Evolutionary conservation across 2,113 vertebrate genomes (phyloP), one percentile per base, ranked within the genome.

Genomic region (Cyphomyrus discorhynchus): DNA sequence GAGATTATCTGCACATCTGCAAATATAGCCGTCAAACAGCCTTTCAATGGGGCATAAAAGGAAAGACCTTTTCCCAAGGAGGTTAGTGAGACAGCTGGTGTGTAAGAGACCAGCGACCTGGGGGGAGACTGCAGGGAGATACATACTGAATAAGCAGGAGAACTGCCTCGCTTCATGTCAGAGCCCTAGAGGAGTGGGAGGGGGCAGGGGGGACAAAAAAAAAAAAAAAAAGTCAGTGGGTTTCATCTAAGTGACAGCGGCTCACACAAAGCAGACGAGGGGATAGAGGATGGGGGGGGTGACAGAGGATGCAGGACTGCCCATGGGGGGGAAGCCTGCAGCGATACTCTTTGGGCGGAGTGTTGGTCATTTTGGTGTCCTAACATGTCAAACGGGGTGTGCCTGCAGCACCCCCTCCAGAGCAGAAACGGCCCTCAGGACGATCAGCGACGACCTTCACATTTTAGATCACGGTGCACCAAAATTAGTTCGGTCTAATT

Each of bases 121-220:
- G 11, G 84, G 84, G 39, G 35, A 46, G 50, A 66, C 50, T 39
- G 47, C 74, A 70, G 13, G 85, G 62, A 70, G 90, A 87, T 92
- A 94, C 95, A 92, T 95, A 96, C 95, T 91, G 96, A 96, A 95
- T 95, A 96, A 92, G 95, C 95, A 91, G 96, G 95, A 90, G 95
- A 96, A 91, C 95, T 95, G 91, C 95, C 95, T 94, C 94, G 93
- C 94, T 96, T 96, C 42, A 88, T 31, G 31, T 87, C 87, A 24
- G 87, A 66, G 87, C 87, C 19, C 56, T 15, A 35, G 35, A 77
- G 31, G 70, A 77, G 70, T 39, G 11, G 31, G n/a, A 15, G 8
- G 52, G 58, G 17, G 62, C 45, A 70, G 17, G 50, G 50, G 1
- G 27, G 27, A 52, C 11, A 13, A 50, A 13, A 86, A 52, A 53